phyloP scores from a whole-genome alignment of 2,797 vertebrate species.

The Malurus leucopterus region DNA sequence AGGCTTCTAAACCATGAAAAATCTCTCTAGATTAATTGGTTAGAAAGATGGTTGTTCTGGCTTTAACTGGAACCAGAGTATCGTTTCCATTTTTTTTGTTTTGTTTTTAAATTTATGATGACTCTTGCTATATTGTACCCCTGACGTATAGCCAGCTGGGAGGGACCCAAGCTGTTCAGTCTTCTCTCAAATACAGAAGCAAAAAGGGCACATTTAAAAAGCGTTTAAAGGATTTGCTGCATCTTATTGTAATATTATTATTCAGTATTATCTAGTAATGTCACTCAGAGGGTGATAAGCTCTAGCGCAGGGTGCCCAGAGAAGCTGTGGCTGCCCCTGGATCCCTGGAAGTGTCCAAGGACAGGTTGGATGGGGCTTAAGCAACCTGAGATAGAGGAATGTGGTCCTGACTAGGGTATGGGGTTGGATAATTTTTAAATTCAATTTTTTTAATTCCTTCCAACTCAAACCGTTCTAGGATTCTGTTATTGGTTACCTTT shows the following conservation, averaged over 20 bases:
- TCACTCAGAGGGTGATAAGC: not conserved
- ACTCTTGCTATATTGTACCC: not conserved
- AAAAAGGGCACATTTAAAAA: not conserved
- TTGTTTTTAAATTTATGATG: not conserved
- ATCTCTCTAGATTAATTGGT: not conserved
- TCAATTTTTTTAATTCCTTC: not conserved
- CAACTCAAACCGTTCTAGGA: not conserved
- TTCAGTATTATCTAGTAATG: not conserved
- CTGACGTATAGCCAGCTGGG: fast-evolving
- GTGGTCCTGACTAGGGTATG: not conserved
- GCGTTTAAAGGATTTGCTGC: not conserved
- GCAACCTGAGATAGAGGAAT: not conserved
- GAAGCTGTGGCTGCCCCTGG: not conserved
- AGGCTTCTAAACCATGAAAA: not conserved
- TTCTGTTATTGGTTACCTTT: not conserved
- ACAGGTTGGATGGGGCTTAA: fast-evolving
- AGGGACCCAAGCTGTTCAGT: not conserved
- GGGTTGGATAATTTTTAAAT: not conserved
- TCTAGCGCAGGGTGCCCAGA: not conserved
- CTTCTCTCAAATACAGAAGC: not conserved
- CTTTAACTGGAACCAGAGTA: not conserved
- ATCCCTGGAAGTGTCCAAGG: not conserved
- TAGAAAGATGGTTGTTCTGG: not conserved
- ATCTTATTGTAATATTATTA: not conserved
- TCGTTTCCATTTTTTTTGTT: not conserved